Evolutionary conservation across 2,888 invertebrate species (phyloP).

Genomic region (Epicampocera succincta): DNA sequence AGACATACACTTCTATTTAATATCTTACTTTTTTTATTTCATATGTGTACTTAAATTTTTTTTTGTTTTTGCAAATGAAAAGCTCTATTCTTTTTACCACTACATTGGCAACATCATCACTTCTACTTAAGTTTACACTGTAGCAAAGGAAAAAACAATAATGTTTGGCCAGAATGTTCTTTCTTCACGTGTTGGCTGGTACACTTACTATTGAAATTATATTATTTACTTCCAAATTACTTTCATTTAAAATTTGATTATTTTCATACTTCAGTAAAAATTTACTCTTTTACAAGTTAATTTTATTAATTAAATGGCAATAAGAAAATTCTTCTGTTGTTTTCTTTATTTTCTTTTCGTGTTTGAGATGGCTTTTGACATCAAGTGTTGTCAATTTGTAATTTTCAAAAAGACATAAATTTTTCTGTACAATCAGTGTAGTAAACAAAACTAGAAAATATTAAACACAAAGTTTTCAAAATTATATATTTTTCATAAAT

Average conservation of each 20-base stretch:
- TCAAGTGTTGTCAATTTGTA: constrained; percentile 9
- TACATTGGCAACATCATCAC: background rate
- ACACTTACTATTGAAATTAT: background rate
- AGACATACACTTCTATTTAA: constrained; percentile 15
- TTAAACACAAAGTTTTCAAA: too few species aligned
- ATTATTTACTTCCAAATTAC: background rate
- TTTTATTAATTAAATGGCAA: constrained; percentile 64
- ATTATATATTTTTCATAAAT: too few species aligned
- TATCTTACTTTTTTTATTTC: constrained; percentile 7
- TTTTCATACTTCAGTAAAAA: constrained; percentile 8
- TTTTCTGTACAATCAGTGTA: background rate
- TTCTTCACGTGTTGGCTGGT: constrained; percentile 1
- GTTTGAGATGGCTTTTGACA: constrained; percentile 39
- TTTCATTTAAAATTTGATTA: constrained; percentile 12
- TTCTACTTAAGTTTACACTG: constrained; percentile 35
- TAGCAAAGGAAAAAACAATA: constrained; percentile 47
- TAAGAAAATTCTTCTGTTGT: constrained; percentile 62
- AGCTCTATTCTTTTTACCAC: constrained; percentile 28
- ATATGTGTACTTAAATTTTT: background rate
- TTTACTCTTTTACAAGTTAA: constrained; percentile 60
- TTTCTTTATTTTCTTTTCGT: constrained; percentile 53
- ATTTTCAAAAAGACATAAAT: background rate
- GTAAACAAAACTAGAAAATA: too few species aligned
- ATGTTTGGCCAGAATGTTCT: constrained; percentile 20
- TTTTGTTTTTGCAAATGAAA: constrained; percentile 32